Evolutionary conservation across 92 coral and sea anemone genomes (phyloP).

Genomic region (Blastomussa wellsi): DNA sequence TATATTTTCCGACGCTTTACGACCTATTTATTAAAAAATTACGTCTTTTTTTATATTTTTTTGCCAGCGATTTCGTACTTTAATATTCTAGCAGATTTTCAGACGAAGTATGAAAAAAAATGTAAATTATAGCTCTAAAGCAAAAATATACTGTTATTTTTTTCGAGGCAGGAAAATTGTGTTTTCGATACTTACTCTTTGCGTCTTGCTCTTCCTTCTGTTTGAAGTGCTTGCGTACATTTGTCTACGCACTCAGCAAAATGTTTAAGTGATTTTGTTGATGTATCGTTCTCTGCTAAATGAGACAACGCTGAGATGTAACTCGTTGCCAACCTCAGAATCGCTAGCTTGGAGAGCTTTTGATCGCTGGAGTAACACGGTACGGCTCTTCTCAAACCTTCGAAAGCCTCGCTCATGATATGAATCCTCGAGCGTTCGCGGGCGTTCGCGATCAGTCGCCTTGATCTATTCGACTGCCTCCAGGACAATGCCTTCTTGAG

Average conservation of each 20-base stretch:
- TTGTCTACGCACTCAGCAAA: slow-evolving; percentile 94
- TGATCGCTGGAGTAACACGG: slow-evolving; percentile 95
- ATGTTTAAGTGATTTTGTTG: slow-evolving; percentile 83
- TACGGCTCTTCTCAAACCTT: slow-evolving; percentile 87
- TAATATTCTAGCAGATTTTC: neutral
- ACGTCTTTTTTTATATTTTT: neutral
- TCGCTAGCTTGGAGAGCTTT: slow-evolving; percentile 92
- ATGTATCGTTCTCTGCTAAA: slow-evolving; percentile 82
- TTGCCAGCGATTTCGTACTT: neutral
- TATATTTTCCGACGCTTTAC: neutral
- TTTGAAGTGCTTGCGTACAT: slow-evolving; percentile 91
- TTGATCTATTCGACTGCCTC: slow-evolving; percentile 86
- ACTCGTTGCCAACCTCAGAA: slow-evolving; percentile 89
- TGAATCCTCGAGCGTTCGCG: slow-evolving; percentile 94
- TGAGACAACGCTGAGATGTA: slow-evolving; percentile 90
- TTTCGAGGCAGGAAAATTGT: too few relatives aligned
- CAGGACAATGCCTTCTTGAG: slow-evolving; percentile 69
- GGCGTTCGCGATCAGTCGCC: slow-evolving; percentile 94
- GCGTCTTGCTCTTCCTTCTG: slow-evolving; percentile 88
- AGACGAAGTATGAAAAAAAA: neutral
- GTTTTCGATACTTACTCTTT: slow-evolving; percentile 69
- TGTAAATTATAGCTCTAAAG: neutral
- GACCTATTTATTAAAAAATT: neutral
- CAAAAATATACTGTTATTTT: neutral
- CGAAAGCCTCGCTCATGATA: slow-evolving; percentile 96